A percentile compares a stretch with the other conserved stretches of the same genome.
Conservation (phyloP, 2,888 invertebrate species). For the Luperina nickerlii region DNA sequence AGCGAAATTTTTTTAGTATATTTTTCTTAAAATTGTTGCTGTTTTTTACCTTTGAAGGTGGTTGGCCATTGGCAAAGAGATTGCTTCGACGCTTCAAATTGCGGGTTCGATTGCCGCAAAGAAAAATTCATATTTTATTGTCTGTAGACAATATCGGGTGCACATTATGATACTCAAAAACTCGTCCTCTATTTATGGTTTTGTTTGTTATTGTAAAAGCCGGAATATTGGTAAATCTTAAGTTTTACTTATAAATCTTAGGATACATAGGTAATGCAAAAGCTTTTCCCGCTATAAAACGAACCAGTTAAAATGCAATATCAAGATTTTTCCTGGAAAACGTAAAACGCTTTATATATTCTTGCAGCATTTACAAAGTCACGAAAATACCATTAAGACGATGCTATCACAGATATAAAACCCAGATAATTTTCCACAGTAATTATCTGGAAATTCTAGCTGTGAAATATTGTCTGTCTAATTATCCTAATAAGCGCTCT, state of each 20-base stretch:
- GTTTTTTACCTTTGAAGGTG: not conserved
- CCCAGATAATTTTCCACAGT: slow-evolving; percentile 11
- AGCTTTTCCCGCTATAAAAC: not conserved
- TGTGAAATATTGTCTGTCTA: slow-evolving; percentile 29
- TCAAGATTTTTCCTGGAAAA: not conserved
- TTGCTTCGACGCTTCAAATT: not conserved
- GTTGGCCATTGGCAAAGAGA: not conserved
- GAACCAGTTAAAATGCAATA: not conserved
- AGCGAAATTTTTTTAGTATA: slow-evolving; percentile 5
- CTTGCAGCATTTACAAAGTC: slow-evolving; percentile 11
- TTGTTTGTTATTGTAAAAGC: not conserved
- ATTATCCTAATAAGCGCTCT: slow-evolving; percentile 34
- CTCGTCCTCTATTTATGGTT: not conserved
- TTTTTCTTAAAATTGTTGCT: not conserved
- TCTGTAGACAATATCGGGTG: not conserved
- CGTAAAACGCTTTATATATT: not conserved
- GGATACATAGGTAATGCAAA: not conserved
- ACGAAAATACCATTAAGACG: slow-evolving; percentile 21
- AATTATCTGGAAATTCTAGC: slow-evolving; percentile 35
- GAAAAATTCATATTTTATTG: not conserved
- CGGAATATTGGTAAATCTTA: not conserved
- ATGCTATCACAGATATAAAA: slow-evolving; percentile 1
- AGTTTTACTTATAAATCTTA: not conserved
- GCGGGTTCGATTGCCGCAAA: not conserved
- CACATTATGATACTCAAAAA: not conserved